Evolutionary conservation across 2,113 vertebrate genomes (phyloP).

Genomic region (Myotis yumanensis): DNA sequence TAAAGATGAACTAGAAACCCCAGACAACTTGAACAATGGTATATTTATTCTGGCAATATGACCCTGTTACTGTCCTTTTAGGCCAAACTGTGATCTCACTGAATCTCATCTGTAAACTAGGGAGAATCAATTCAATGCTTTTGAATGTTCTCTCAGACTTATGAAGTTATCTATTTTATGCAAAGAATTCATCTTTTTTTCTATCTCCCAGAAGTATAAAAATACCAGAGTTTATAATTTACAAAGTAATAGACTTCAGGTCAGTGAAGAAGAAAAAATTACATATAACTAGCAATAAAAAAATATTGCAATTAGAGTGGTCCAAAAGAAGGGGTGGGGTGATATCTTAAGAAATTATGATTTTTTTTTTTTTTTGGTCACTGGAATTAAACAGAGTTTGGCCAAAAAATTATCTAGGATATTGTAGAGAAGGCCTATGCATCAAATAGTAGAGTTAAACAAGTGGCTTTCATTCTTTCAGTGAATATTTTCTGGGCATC

Average conservation of each 20-base stretch:
- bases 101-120: not conserved
- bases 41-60: not conserved
- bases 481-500: not conserved
- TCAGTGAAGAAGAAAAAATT: not conserved
- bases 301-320: not conserved
- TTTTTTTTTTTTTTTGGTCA: not conserved
- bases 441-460: not conserved
- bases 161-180: not conserved
- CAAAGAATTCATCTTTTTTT: not conserved
- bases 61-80: not conserved
- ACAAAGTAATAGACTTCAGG: not conserved
- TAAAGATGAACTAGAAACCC: not conserved
- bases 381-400: not conserved
- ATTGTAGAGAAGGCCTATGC: not conserved
- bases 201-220: not conserved
- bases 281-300: not conserved
- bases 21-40: not conserved
- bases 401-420: not conserved
- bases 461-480: not conserved
- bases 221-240: not conserved
- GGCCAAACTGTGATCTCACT: not conserved
- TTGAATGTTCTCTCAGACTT: slow-evolving; percentile 16
- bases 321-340: not conserved
- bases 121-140: not conserved
- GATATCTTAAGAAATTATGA: not conserved